Evolutionary conservation across 2,888 invertebrate species (phyloP), one percentile per base, ranked within the genome.

Genomic region (Cactoblastis cactorum): DNA sequence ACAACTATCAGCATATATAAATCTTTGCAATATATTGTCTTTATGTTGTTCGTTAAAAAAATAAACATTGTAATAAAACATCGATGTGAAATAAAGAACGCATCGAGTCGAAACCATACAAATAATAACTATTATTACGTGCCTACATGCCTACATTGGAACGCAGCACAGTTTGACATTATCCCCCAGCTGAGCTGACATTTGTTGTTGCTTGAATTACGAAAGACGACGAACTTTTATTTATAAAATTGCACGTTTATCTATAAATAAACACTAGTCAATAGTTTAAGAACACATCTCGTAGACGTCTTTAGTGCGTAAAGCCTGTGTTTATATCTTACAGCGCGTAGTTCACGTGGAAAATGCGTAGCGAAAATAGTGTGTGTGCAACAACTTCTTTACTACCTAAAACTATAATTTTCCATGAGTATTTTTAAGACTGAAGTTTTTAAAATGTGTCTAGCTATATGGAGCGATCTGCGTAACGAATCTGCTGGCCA

Each of bases 181-280:
- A 5, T 5, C 11, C 12, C 3, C 34, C 11, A 34, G 34, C 34
- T 22, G 22, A 22, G 22, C 5, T 22, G 22, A 22, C 22, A 22
- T 34, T 34, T 34, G 34, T 34, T 39, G 43, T 18, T 24, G 18
- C 45, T 33, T 51, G 34, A 38, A 49, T 38, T 51, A 52, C 52
- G 53, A 54, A 50, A 55, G 53, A 24, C 52, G 53, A 24, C 52
- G 33, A 46, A 52, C 63, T 70, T 81, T 80, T 86, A 83, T 86
- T 82, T 82, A 72, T 83, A 83, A 82, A 81, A 77, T 74, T 71
- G 71, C 69, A 69, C 71, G 71, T 71, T 75, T 77, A 67, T 74
- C 85, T 87, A 86, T 73, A 78, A 81, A 83, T 86, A 87, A 78
- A 81, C 77, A 62, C 58, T 61, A 61, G 63, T 61, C 70, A 75